These are phyloP conservation scores for Pycnonotus jocosus DNA, from an alignment of 2,113 vertebrate genomes.

Conservation along the genomic window DNA sequence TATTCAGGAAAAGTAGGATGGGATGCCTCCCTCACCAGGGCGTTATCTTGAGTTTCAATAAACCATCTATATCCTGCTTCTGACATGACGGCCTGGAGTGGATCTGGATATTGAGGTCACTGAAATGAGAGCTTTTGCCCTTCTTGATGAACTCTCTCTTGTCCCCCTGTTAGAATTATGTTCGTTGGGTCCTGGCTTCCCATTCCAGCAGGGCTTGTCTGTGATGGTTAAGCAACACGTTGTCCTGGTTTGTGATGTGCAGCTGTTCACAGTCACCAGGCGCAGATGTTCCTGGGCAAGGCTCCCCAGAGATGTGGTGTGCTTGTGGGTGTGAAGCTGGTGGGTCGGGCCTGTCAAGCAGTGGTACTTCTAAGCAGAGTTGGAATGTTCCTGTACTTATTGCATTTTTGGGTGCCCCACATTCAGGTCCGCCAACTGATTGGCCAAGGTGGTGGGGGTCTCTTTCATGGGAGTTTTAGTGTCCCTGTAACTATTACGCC, in stretches of 20 bases:
- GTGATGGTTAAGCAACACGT: neutral
- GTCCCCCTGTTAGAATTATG: accelerated
- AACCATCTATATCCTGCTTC: neutral
- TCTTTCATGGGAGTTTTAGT: neutral
- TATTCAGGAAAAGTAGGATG: neutral
- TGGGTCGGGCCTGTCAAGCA: neutral
- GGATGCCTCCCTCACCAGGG: neutral
- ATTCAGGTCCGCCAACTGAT: neutral
- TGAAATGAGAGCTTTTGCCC: neutral
- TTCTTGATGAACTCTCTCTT: neutral
- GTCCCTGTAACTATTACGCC: neutral
- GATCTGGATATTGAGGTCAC: neutral
- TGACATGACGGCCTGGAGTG: neutral
- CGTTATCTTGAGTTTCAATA: neutral
- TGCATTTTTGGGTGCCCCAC: accelerated
- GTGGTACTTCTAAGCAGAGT: neutral
- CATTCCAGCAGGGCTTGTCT: neutral
- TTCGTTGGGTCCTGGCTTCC: neutral
- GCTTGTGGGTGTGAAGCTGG: neutral
- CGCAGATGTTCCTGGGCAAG: neutral
- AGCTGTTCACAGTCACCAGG: neutral
- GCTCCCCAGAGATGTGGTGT: neutral
- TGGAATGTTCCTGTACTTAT: neutral
- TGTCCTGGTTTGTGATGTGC: neutral
- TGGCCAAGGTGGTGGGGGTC: too few species aligned